Conservation (phyloP, 2,888 invertebrate genomes). For the Platynereis dumerilii region DNA sequence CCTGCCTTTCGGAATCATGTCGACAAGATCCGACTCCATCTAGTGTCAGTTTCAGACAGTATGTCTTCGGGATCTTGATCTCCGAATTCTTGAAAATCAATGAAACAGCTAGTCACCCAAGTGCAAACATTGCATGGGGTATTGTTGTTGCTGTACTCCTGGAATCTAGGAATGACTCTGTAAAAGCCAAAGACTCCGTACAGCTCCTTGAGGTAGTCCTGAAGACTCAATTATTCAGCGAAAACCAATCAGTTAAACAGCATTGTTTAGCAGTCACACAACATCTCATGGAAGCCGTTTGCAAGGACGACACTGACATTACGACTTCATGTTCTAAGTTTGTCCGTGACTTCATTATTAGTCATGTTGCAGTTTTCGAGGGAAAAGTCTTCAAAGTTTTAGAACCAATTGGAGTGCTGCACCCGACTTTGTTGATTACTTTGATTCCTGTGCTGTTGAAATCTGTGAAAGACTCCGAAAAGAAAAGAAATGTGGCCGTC, state of each 20-base stretch:
- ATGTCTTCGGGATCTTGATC: no score
- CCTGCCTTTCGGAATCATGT: no score
- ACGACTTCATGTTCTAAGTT: no score
- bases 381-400: constrained; percentile 37
- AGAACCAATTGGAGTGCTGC: constrained; percentile 36
- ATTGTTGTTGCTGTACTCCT: no score
- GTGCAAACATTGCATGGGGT: no score
- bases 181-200: constrained; percentile 24
- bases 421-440: constrained; percentile 31
- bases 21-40: no score
- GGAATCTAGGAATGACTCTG: no score
- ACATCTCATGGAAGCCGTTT: constrained; percentile 24
- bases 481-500: constrained; percentile 42
- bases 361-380: constrained; percentile 33
- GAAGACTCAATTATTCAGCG: constrained; percentile 35
- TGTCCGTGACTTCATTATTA: background rate
- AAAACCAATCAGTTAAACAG: constrained; percentile 19
- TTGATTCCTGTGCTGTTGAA: constrained; percentile 36
- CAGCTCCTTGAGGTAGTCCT: constrained; percentile 33
- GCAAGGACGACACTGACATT: background rate
- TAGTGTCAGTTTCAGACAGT: no score
- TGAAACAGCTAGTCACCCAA: no score
- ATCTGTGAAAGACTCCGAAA: constrained; percentile 38
- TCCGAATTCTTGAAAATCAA: no score
- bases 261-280: constrained; percentile 18